These are phyloP conservation scores for Apeltes quadracus DNA, from an alignment of 2,113 vertebrate species.

Conservation along the genomic window DNA sequence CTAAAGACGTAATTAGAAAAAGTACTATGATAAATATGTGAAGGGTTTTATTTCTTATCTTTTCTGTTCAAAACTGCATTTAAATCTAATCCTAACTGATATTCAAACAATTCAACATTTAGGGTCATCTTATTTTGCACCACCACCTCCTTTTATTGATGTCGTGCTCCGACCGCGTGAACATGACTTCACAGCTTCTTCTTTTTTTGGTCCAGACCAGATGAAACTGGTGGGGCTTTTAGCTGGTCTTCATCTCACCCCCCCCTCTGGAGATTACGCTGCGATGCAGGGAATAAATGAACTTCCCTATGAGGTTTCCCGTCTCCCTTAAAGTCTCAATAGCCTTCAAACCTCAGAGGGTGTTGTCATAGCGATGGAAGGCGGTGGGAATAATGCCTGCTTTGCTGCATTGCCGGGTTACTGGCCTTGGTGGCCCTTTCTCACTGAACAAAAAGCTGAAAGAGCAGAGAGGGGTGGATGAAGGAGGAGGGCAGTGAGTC, in stretches of 20 bases:
- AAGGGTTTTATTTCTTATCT: background rate
- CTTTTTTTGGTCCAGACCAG: conserved; percentile 7
- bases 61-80: background rate
- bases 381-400: conserved; percentile 70
- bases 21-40: background rate
- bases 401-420: conserved; percentile 64
- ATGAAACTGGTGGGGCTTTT: conserved; percentile 32
- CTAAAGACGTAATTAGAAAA: background rate
- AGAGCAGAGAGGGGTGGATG: conserved; percentile 1
- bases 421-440: conserved; percentile 7
- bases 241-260: conserved; percentile 2
- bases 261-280: conserved; percentile 45
- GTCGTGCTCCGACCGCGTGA: conserved; percentile 9
- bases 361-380: conserved; percentile 78
- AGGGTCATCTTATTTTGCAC: background rate
- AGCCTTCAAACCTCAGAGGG: conserved; percentile 68
- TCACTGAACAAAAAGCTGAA: conserved; percentile 41
- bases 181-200: conserved; percentile 3
- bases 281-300: conserved; percentile 67
- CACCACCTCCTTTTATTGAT: no score
- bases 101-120: background rate
- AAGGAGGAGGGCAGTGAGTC: conserved; percentile 7
- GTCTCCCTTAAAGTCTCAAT: conserved; percentile 65
- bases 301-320: conserved; percentile 63
- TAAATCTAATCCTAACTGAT: background rate